Percentiles rank a stretch among this genome's conserved stretches.
These are phyloP conservation scores for Mormyrus iriodes DNA, from an alignment of 2,113 vertebrate species.

Conservation along the genomic window DNA sequence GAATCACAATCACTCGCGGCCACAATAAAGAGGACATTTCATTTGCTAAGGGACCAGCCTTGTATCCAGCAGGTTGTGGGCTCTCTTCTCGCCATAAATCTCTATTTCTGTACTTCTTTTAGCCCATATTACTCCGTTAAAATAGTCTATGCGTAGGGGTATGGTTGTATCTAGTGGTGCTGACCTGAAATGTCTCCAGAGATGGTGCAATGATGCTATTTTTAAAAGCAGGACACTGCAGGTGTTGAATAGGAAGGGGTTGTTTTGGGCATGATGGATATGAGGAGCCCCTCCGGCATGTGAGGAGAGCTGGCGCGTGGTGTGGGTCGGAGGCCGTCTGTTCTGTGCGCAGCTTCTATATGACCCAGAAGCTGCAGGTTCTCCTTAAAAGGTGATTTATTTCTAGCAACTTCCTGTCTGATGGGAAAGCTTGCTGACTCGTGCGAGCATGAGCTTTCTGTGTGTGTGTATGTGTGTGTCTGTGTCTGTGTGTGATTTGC, in stretches of 20 bases:
- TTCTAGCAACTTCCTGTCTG: slow-evolving; percentile 36
- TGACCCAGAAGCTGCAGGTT: slow-evolving; percentile 41
- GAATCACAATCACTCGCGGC: background rate
- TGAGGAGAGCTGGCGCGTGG: background rate
- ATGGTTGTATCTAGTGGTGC: background rate
- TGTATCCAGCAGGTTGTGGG: background rate
- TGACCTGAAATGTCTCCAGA: background rate
- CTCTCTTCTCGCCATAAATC: background rate
- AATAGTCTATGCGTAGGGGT: background rate
- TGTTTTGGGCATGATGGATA: background rate
- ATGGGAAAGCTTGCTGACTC: background rate
- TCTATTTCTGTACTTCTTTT: background rate
- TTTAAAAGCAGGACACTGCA: background rate
- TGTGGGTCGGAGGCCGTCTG: background rate
- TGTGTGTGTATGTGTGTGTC: background rate
- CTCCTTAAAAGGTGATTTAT: slow-evolving; percentile 61
- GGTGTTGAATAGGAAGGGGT: background rate
- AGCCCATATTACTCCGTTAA: background rate
- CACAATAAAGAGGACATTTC: background rate
- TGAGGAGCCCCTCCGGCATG: background rate
- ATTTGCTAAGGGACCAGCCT: background rate
- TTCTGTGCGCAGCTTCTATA: slow-evolving; percentile 26
- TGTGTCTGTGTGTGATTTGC: background rate
- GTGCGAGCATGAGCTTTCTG: too few species aligned
- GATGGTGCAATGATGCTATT: background rate